These are phyloP conservation scores for Pluvialis apricaria DNA, from an alignment of 2,113 vertebrate genomes.

Conservation along the genomic window DNA sequence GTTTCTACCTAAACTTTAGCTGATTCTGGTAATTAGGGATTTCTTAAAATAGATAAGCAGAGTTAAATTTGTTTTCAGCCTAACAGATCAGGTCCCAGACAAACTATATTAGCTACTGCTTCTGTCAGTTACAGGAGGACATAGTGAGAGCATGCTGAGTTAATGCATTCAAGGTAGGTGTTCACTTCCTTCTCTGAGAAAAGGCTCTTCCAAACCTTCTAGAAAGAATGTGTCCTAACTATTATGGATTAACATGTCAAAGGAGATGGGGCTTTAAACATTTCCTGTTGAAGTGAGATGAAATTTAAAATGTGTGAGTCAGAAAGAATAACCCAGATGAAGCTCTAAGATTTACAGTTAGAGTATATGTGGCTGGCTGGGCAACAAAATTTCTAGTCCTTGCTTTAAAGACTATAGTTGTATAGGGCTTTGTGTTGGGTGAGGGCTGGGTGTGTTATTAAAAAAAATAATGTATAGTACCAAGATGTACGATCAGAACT, in stretches of 20 bases:
- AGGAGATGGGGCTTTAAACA: not conserved
- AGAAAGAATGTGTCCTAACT: not conserved
- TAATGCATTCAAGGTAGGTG: not conserved
- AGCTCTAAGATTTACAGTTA: not conserved
- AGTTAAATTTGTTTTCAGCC: not conserved
- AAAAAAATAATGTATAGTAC: not conserved
- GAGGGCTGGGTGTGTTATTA: rapidly evolving
- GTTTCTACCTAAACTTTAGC: not conserved
- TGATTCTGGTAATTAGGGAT: not conserved
- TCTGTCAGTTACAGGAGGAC: not conserved
- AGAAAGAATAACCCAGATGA: not conserved
- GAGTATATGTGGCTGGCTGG: not conserved
- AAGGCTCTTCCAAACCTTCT: not conserved
- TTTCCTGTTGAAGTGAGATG: not conserved
- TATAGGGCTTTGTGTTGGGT: rapidly evolving
- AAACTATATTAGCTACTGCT: not conserved
- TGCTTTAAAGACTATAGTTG: not conserved
- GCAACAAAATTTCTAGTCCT: not conserved
- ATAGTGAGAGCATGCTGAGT: not conserved
- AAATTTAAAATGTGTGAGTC: not conserved
- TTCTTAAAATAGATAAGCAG: not conserved
- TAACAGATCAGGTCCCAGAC: not conserved
- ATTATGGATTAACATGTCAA: not conserved
- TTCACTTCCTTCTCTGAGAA: not conserved
- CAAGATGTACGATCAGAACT: not conserved